Percentiles rank a stretch among this genome's conserved stretches.
phyloP scores from a whole-genome alignment of 1,140 invertebrate genomes.

The Globodera ellingtonae region DNA sequence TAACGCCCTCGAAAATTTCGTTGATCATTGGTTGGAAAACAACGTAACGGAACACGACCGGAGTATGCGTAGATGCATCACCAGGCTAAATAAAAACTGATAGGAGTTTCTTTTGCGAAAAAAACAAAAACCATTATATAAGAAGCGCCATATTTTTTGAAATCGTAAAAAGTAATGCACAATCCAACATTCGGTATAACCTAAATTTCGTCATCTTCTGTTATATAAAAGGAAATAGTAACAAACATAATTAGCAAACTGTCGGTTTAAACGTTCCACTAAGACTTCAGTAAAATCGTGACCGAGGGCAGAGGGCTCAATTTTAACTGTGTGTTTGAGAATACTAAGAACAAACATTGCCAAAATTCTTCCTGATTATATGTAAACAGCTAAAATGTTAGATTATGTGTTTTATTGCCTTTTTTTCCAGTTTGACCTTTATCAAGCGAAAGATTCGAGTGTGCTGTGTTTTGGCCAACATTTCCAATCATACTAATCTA shows the following conservation, averaged over 20 bases:
- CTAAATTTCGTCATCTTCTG: conserved; percentile 17
- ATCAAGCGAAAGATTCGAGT: no score
- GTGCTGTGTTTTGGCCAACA: no score
- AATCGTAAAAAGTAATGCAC: conserved; percentile 41
- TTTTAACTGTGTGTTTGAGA: conserved; percentile 33
- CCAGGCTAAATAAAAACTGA: conserved; percentile 26
- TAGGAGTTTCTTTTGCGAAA: not conserved
- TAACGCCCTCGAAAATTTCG: conserved; percentile 36
- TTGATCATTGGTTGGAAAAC: conserved; percentile 29
- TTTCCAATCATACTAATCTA: no score
- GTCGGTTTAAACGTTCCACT: conserved; percentile 18
- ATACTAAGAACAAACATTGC: conserved; percentile 28
- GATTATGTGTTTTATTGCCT: no score
- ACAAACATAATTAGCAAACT: conserved; percentile 24
- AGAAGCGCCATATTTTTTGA: conserved; percentile 32
- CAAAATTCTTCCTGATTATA: no score
- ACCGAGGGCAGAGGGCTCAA: conserved; percentile 20
- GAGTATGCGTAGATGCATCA: conserved; percentile 30
- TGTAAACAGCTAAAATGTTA: no score
- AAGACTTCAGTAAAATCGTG: conserved; percentile 24
- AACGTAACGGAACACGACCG: conserved; percentile 31
- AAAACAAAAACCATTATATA: conserved; percentile 27
- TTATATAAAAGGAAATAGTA: not conserved
- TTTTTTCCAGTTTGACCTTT: no score
- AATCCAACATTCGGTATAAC: conserved; percentile 38